Evolutionary conservation across 2,888 invertebrate genomes (phyloP), one percentile per base, ranked within the genome.

Genomic region (Nasonovia ribisnigri): DNA sequence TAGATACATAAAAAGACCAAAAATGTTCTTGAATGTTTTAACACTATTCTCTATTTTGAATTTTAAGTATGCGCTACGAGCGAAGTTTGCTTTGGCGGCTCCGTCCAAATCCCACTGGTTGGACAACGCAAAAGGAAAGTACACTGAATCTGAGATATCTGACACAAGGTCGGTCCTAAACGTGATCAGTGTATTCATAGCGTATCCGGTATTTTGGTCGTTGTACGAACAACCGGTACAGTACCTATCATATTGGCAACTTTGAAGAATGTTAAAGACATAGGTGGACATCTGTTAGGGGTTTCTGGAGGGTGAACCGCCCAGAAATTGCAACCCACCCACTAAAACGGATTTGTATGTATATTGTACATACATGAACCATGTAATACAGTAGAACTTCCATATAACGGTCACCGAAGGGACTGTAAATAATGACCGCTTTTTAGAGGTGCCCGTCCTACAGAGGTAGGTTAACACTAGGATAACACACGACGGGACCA

Each of bases 151-250:
- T 1, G 86, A 90, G 5, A 88, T 94, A 42, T 87, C 90, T 1
- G 98, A 98, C 95, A 97, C 98, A 96, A 97, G 97, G 95, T 96
- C 96, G 8, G 97, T 97, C 11, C 96, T 97, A 95, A 96, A 97
- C 20, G 97, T 98, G 90, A 96, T 98, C 29, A 96, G 97, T 94
- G 95, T 98, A 90, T 98, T 97, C 95, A 96, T 97, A 0, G 98
- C 98, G 0, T 96, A 98, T 89, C 98, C 98, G 0, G 96, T 98
- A 94, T 98, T 98, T 96, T 98, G 98, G 98, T 97, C 98, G 0
- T 96, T 98, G 2, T 98, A 97, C 95, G 98, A 98, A 96, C 98
- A 98, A 95, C 98, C 98, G 96, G 97, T 96, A 36, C 1, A 29
- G 67, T 67, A 67, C 16, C 5, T 67, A n/a, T n/a, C 5, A 5